Evolutionary conservation across 30 jellyfish, hydroid and myxozoan species (phyloP).

Genomic region (Aurelia aurita): DNA sequence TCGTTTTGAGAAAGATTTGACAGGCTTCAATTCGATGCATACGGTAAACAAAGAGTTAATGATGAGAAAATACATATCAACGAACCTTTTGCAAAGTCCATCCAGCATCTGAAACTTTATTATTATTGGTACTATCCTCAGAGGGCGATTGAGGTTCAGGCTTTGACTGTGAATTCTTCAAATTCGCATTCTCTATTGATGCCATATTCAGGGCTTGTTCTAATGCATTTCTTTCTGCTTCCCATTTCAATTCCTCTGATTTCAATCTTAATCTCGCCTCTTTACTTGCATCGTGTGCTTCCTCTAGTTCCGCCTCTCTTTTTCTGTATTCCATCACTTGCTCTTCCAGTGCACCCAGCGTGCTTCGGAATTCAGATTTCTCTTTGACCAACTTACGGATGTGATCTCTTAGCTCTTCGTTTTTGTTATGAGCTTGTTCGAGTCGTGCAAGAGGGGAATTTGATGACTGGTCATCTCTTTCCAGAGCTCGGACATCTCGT

Average conservation of each 20-base stretch:
- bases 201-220: slow-evolving; percentile 49
- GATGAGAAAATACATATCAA: too few relatives aligned
- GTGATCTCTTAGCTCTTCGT: slow-evolving; percentile 66
- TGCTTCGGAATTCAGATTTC: slow-evolving; percentile 70
- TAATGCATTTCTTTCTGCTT: slow-evolving; percentile 56
- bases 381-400: slow-evolving; percentile 63
- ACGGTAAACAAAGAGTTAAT: too few relatives aligned
- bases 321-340: slow-evolving; percentile 68
- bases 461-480: slow-evolving; percentile 47
- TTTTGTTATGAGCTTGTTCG: slow-evolving; percentile 52
- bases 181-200: slow-evolving; percentile 42
- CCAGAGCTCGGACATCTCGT: slow-evolving; percentile 64
- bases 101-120: slow-evolving; percentile 69
- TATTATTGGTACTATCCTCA: slow-evolving; percentile 58
- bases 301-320: slow-evolving; percentile 72
- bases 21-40: too few relatives aligned
- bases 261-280: slow-evolving; percentile 46
- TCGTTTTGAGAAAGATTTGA: too few relatives aligned
- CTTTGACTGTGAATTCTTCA: slow-evolving; percentile 23
- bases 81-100: slow-evolving; percentile 91
- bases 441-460: slow-evolving; percentile 60
- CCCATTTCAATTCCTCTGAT: slow-evolving; percentile 70
- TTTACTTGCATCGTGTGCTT: slow-evolving; percentile 34
- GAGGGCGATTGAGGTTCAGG: slow-evolving; percentile 23
- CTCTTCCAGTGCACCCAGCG: slow-evolving; percentile 63